A percentile compares a stretch with the other conserved stretches of the same genome.
These are phyloP conservation scores for Spodoptera littoralis DNA, from an alignment of 2,888 invertebrate genomes.

Conservation along the genomic window DNA sequence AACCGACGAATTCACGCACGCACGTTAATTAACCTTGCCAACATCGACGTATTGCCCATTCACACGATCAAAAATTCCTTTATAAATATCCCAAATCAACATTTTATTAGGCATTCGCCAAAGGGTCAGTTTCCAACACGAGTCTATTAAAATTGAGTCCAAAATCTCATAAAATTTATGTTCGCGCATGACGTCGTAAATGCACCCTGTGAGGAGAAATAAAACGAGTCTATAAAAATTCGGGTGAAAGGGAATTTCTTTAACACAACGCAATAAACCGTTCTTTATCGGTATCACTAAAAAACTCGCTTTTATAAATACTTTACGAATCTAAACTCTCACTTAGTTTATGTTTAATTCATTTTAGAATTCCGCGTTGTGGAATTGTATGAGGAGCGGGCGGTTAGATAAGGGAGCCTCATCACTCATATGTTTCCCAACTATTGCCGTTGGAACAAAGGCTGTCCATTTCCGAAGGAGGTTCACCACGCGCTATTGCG, in stretches of 20 bases:
- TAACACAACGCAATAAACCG: conserved; percentile 66
- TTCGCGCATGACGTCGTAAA: conserved; percentile 81
- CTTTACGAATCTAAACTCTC: conserved; percentile 41
- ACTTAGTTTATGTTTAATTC: conserved; percentile 19
- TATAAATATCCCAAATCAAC: conserved; percentile 48
- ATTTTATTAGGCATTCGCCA: conserved; percentile 69
- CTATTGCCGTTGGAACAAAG: conserved; percentile 65
- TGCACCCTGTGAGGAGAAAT: conserved; percentile 73
- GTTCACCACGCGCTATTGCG: conserved; percentile 64
- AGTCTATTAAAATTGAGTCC: conserved; percentile 77
- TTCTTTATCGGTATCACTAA: conserved; percentile 60
- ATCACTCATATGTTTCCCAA: conserved; percentile 55
- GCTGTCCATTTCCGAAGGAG: conserved; percentile 67
- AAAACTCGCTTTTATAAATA: conserved; percentile 53
- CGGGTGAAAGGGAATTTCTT: conserved; percentile 71
- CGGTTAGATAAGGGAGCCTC: conserved; percentile 41
- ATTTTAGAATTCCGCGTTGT: conserved; percentile 23
- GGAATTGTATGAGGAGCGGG: conserved; percentile 26
- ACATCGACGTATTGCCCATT: conserved; percentile 36
- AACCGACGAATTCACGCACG: conserved; percentile 56
- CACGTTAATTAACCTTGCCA: conserved; percentile 60
- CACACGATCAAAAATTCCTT: conserved; percentile 33
- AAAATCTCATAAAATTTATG: conserved; percentile 82
- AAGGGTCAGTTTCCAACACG: conserved; percentile 67
- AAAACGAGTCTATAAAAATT: conserved; percentile 75